Evolutionary conservation across 53 echinoderm and acorn worm species (phyloP).

Genomic region (Patiria pectinifera): DNA sequence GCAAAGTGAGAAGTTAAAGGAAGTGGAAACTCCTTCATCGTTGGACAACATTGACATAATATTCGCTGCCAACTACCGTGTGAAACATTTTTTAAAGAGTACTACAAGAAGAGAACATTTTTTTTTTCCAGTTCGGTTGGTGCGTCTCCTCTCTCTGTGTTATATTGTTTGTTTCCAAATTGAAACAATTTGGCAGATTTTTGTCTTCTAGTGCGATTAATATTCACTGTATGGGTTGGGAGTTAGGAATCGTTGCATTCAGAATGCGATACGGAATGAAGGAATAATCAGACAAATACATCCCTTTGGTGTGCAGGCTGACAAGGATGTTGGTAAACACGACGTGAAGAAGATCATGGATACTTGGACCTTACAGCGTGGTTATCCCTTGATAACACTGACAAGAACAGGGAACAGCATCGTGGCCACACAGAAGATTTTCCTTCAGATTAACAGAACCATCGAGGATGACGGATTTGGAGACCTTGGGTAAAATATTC

Average conservation of each 20-base stretch:
- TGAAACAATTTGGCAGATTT: too few relatives aligned
- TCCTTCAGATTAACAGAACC: slow-evolving; percentile 52
- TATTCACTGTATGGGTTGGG: background rate
- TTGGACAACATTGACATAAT: too few relatives aligned
- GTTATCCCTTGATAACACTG: slow-evolving; percentile 85
- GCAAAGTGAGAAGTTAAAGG: too few relatives aligned
- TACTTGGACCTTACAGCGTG: slow-evolving; percentile 92
- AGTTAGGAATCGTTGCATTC: background rate
- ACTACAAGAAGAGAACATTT: too few relatives aligned
- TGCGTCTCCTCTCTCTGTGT: too few relatives aligned
- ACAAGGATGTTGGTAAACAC: slow-evolving; percentile 64
- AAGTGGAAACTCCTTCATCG: too few relatives aligned
- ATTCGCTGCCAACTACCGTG: too few relatives aligned
- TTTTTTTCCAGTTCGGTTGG: too few relatives aligned
- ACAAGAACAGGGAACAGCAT: slow-evolving; percentile 55
- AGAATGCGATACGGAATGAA: background rate
- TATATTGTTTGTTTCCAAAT: too few relatives aligned
- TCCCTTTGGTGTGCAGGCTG: slow-evolving; percentile 52
- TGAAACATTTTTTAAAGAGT: too few relatives aligned
- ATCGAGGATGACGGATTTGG: slow-evolving; percentile 71
- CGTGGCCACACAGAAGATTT: slow-evolving; percentile 55
- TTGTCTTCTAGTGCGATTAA: background rate
- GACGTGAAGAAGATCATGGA: slow-evolving; percentile 87
- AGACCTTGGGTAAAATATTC: slow-evolving; percentile 71
- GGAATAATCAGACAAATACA: background rate